phyloP scores from a whole-genome alignment of 2,888 invertebrate species.

The Sturmia bella region DNA sequence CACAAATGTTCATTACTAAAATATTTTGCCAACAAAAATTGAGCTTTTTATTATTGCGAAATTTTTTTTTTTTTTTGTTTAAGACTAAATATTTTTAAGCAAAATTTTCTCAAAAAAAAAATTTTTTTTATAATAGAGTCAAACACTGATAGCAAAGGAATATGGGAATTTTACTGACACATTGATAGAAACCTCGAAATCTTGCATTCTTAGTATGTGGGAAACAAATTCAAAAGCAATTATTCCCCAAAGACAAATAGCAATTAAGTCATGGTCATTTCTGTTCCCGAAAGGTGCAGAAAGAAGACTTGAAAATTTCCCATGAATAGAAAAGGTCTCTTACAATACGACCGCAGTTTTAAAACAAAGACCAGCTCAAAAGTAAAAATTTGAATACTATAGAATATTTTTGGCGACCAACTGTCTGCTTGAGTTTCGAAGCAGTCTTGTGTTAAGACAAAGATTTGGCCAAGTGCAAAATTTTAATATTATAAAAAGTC shows the following conservation, averaged over 20 bases:
- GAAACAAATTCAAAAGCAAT: conserved; percentile 55
- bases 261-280: conserved; percentile 60
- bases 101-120: too few relatives aligned
- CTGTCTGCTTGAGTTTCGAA: conserved; percentile 60
- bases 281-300: background rate
- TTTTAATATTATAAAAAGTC: conserved; percentile 51
- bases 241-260: conserved; percentile 68
- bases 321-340: background rate
- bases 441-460: conserved; percentile 10
- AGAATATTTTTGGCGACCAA: conserved; percentile 68
- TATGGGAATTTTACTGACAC: conserved; percentile 19
- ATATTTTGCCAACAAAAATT: too few relatives aligned
- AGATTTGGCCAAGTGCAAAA: background rate
- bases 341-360: conserved; percentile 54
- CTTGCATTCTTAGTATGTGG: background rate
- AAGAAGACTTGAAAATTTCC: background rate
- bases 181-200: background rate
- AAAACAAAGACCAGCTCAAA: conserved; percentile 36
- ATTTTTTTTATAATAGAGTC: too few relatives aligned
- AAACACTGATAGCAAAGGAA: too few relatives aligned
- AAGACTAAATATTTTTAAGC: too few relatives aligned
- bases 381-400: conserved; percentile 31
- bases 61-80: too few relatives aligned
- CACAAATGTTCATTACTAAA: too few relatives aligned
- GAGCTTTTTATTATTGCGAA: too few relatives aligned